Base-by-base conservation (phyloP, 2,113 vertebrate genomes). In the Rissa tridactyla region DNA sequence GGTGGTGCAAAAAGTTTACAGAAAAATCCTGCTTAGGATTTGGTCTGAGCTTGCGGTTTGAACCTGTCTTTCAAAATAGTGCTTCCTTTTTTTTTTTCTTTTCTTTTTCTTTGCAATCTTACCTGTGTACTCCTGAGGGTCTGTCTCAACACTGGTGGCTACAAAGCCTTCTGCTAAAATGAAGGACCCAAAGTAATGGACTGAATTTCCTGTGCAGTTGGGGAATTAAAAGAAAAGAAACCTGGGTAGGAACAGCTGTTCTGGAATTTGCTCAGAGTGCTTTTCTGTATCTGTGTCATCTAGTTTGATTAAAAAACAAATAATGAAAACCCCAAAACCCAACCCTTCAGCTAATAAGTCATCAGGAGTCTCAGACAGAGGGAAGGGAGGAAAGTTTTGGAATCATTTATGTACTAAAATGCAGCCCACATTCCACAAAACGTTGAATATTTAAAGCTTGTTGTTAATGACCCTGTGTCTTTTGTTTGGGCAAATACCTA, bases 401-500 rank as follows among this genome's bases (percentile, higher is more conserved):
- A 87, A 64, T 61, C 0, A 20, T 76, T 86, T 61, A 21, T 66
- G 11, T 58, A 22, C 36, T 89, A 42, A 94, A 95, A 65, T 34
- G 27, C 51, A 80, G 34, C 38, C 29, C 71, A 73, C 46, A 66
- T 70, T 92, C 66, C 73, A 68, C 30, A 70, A 86, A 94, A 64
- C 15, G 20, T 1, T 51, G 38, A 88, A 21, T 47, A 80, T 69
- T 70, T 89, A 47, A 91, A 92, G 54, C 51, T 86, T 80, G 49
- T 76, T 91, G 71, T 40, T 91, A 92, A 90, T 87, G 42, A 73
- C 30, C 22, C 42, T 25, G 9, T 55, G 58, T 46, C 40, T 94
- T 88, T 85, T 96, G 89, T 96, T 94, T 95, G 68, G 82, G 55
- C 29, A 95, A 95, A 95, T 51, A 88, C 86, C 54, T 94, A 82